Percentiles rank a stretch among this genome's conserved stretches.
Conservation (phyloP, 2,888 invertebrate genomes). For the Hydrotaea diabolus region DNA sequence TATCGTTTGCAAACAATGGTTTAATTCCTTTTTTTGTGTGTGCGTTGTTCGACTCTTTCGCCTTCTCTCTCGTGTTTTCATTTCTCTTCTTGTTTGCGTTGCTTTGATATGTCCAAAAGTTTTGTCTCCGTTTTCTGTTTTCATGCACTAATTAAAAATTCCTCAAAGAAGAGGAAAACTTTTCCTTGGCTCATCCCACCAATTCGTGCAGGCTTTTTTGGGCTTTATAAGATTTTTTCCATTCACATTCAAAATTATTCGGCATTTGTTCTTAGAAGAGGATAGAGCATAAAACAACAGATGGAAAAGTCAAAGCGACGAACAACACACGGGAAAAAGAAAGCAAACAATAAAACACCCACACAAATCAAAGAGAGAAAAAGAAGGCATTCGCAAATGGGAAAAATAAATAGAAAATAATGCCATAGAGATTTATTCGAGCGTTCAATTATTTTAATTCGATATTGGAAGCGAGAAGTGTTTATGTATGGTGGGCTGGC, state of each 20-base stretch:
- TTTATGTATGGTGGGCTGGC: background rate
- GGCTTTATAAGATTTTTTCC: constrained; percentile 1
- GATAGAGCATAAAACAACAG: background rate
- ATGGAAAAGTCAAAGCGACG: background rate
- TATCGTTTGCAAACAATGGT: constrained; percentile 45
- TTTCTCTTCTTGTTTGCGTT: constrained; percentile 56
- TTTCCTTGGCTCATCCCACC: constrained; percentile 33
- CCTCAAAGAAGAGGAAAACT: constrained; percentile 61
- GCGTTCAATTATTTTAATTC: constrained; percentile 56
- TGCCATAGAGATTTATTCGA: constrained; percentile 55
- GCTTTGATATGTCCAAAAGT: constrained; percentile 49
- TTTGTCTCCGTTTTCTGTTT: constrained; percentile 48
- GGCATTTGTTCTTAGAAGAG: background rate
- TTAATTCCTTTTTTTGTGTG: background rate
- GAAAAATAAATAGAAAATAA: constrained; percentile 47
- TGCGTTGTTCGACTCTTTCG: background rate
- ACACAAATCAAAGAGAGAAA: background rate
- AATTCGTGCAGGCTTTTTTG: constrained; percentile 11
- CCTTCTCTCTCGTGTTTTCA: background rate
- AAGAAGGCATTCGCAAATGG: constrained; percentile 19
- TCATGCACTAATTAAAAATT: constrained; percentile 78
- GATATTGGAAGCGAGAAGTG: constrained; percentile 15
- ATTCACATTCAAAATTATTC: constrained; percentile 52
- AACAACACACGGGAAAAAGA: constrained; percentile 36
- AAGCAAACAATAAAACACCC: constrained; percentile 36